Evolutionary conservation across 2,888 invertebrate species (phyloP), one percentile per base, ranked within the genome.

Genomic region (Yponomeuta plumbellus): DNA sequence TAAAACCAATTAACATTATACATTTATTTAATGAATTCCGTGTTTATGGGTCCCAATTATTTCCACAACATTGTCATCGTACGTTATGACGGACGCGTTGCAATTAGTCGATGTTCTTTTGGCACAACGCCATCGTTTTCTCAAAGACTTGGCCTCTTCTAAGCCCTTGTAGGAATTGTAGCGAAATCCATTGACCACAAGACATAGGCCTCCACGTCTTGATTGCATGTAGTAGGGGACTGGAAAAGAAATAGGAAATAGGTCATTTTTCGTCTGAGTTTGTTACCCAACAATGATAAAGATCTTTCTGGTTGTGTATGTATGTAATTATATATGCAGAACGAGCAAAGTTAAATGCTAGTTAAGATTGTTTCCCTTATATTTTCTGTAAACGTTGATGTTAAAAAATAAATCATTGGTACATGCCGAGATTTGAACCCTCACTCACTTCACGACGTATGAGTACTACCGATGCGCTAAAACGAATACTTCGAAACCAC

Each of bases 31-130:
- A 52, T 17, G 17, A 17, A 52, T 52, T 5, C 44, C 52, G 70
- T 84, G 85, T n/a, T 73, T 80, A 69, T 86, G 86, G 11, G 72
- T 67, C 22, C 80, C 80, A 17, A 70, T 63, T 3, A 81, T 64
- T 11, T 20, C 11, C 6, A 64, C 39, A n/a, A 64, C 23, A 10
- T 64, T 21, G 6, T 64, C 23, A 44, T 17, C 52, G 17, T 44
- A 22, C 20, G 64, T 64, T 20, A 20, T n/a, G 6, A 64, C 23
- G 10, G 40, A 20, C 44, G 44, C 44, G 52, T 20, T 20, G 59
- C 65, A 65, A 39, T 39, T 52, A 20, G 17, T 26, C 11, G 40
- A 17, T 11, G 40, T 20, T 59, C 59, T 58, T 34, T 44, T 39
- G 34, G 34, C 10, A 40, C 65, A 65, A 6, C 58, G n/a, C 59